These are phyloP conservation scores for Manacus vitellinus DNA, from an alignment of 2,113 vertebrate genomes.

Conservation along the genomic window DNA sequence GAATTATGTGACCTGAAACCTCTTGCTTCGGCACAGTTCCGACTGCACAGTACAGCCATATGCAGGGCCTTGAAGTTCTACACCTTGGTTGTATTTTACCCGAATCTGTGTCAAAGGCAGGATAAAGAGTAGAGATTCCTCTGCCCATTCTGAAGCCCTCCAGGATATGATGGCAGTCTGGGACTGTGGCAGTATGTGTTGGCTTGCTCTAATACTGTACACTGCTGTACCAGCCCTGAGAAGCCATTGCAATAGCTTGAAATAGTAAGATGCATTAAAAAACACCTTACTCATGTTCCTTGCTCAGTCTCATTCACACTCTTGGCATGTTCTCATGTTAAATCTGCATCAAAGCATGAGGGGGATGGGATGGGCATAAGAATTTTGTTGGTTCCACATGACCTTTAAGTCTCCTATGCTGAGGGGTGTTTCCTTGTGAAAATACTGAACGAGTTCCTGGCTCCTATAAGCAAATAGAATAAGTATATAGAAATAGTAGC, in stretches of 20 bases:
- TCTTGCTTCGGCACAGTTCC: background rate
- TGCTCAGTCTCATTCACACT: background rate
- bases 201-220: background rate
- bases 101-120: background rate
- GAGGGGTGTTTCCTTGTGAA: background rate
- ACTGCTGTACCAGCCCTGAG: background rate
- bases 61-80: background rate
- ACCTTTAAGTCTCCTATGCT: background rate
- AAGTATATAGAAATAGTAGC: background rate
- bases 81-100: background rate
- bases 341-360: background rate
- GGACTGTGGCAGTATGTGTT: background rate
- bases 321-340: background rate
- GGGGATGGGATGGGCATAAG: background rate
- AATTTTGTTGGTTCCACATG: accelerated
- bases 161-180: background rate
- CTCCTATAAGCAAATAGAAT: background rate
- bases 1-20: constrained; percentile 27
- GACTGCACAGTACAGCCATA: background rate
- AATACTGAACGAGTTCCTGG: background rate
- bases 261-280: background rate
- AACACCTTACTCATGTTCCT: background rate
- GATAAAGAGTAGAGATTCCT: background rate
- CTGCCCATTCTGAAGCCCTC: background rate
- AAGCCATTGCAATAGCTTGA: background rate